Evolutionary conservation across 2,888 invertebrate genomes (phyloP).

Genomic region (Epinotia brunnichana): DNA sequence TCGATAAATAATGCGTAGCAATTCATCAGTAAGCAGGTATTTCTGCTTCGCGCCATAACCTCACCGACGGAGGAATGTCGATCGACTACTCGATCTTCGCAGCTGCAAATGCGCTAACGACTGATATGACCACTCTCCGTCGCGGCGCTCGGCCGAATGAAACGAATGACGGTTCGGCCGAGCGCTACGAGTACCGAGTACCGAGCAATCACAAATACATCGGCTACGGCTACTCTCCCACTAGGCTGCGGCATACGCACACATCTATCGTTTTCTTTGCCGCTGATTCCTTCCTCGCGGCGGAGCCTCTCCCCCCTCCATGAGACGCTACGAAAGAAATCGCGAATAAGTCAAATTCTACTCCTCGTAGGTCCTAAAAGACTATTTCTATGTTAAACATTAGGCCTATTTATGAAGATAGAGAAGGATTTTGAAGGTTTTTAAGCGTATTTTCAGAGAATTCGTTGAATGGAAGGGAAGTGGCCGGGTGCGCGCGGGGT

Average conservation of each 20-base stretch:
- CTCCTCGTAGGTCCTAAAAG: constrained; percentile 38
- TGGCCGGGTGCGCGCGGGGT: constrained; percentile 61
- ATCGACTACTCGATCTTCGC: constrained; percentile 69
- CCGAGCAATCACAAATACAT: constrained; percentile 15
- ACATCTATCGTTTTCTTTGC: constrained; percentile 57
- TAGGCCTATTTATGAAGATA: no score
- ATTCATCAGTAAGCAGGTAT: constrained; percentile 78
- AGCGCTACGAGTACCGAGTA: not conserved
- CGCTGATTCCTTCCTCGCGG: constrained; percentile 71
- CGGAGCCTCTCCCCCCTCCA: constrained; percentile 58
- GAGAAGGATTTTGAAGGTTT: constrained; percentile 42
- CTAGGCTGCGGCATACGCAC: constrained; percentile 62
- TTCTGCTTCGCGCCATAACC: constrained; percentile 79
- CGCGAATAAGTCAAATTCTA: constrained; percentile 47
- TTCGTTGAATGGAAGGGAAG: constrained; percentile 75
- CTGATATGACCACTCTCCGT: constrained; percentile 58
- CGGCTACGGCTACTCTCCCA: constrained; percentile 29
- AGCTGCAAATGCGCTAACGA: constrained; percentile 57
- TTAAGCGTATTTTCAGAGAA: constrained; percentile 73
- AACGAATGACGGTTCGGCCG: not conserved
- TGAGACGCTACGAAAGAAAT: constrained; percentile 57
- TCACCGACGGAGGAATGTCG: constrained; percentile 73
- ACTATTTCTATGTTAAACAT: constrained; percentile 27
- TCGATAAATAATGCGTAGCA: constrained; percentile 70
- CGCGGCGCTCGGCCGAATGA: constrained; percentile 42